These are phyloP conservation scores for Amphimedon queenslandica DNA, from an alignment of 37 sponge, comb jelly and placozoan species.

Conservation along the genomic window DNA sequence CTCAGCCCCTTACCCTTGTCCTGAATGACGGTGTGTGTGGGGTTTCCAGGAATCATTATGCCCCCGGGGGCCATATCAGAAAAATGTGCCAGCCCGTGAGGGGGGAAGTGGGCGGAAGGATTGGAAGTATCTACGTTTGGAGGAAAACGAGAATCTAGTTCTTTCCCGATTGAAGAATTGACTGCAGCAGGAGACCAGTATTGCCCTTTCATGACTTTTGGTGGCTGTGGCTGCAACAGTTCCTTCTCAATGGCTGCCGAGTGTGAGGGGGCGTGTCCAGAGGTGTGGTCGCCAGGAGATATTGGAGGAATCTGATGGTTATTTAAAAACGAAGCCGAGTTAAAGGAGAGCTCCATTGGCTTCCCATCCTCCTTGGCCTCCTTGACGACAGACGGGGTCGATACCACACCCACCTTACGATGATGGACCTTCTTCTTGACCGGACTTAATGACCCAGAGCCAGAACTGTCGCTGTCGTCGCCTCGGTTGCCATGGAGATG, in stretches of 20 bases:
- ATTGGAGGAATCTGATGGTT: conserved; percentile 50
- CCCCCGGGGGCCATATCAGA: too few species aligned
- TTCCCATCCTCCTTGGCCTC: conserved; percentile 13
- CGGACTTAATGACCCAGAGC: conserved; percentile 55
- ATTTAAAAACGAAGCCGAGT: conserved; percentile 10
- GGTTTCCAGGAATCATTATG: too few species aligned
- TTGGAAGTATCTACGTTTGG: not conserved
- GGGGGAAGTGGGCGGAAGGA: not conserved
- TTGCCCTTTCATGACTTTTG: too few species aligned
- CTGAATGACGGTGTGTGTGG: not conserved
- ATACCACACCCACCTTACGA: too few species aligned
- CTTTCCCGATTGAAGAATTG: too few species aligned
- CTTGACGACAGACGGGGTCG: not conserved
- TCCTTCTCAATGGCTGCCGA: too few species aligned
- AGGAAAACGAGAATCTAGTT: not conserved
- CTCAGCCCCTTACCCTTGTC: not conserved
- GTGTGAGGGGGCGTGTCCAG: not conserved
- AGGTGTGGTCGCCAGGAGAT: conserved; percentile 46
- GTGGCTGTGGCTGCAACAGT: too few species aligned
- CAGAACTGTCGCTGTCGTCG: conserved; percentile 78
- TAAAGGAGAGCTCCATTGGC: conserved; percentile 42
- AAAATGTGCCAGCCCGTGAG: too few species aligned
- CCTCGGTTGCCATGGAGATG: conserved; percentile 11
- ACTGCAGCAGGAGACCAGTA: too few species aligned
- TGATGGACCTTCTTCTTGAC: conserved; percentile 18